These are phyloP conservation scores for Cephus rjabovi DNA, from an alignment of 2,888 invertebrate species.

Conservation along the genomic window DNA sequence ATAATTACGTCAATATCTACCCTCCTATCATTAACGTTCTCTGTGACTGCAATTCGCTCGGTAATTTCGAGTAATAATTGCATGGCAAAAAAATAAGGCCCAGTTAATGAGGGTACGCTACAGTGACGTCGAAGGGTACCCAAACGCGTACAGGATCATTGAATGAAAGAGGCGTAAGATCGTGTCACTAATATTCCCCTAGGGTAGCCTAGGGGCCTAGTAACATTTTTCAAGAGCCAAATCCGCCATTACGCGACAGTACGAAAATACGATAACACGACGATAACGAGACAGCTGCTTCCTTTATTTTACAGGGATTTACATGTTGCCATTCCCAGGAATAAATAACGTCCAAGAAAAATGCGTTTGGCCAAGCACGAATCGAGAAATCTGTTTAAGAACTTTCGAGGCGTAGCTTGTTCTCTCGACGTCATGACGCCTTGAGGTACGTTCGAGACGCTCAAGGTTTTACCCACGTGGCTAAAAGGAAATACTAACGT, in stretches of 20 bases:
- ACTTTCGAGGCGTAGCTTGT: not conserved
- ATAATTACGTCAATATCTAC: not conserved
- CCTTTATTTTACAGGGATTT: not conserved
- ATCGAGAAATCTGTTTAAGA: not conserved
- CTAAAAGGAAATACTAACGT: constrained; percentile 21
- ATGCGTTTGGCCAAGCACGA: not conserved
- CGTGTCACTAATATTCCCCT: not conserved
- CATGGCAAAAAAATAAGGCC: constrained; percentile 51
- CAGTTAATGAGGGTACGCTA: constrained; percentile 39
- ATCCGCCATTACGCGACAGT: not conserved
- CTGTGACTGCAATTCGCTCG: constrained; percentile 42
- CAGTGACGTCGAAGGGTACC: not conserved
- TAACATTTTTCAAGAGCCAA: not conserved
- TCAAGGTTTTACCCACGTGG: not conserved
- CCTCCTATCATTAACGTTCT: constrained; percentile 46
- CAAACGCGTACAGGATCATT: not conserved
- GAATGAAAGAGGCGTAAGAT: not conserved
- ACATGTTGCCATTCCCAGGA: not conserved
- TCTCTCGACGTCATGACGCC: not conserved
- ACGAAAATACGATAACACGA: not conserved
- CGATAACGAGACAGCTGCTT: not conserved
- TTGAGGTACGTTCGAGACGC: not conserved
- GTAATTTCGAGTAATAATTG: constrained; percentile 60
- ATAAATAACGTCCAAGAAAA: not conserved
- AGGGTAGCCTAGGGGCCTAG: not conserved